Evolutionary conservation across 2,113 vertebrate genomes (phyloP), one percentile per base, ranked within the genome.

Genomic region (Abramis brama): DNA sequence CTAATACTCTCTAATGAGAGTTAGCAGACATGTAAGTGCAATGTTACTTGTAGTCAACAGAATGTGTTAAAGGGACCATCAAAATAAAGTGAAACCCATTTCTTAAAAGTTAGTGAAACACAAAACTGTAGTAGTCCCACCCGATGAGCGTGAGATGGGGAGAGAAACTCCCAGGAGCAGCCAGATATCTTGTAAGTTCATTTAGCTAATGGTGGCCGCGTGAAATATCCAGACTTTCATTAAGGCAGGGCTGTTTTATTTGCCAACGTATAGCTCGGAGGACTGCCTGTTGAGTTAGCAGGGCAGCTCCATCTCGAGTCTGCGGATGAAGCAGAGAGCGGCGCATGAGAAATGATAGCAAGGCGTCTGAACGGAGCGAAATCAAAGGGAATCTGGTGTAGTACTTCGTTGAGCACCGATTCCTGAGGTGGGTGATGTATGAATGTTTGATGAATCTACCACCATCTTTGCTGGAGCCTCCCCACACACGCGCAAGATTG

Each of bases 381-480:
- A 88, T 88, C 87, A 87, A 90, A 92, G 89, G 79, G 85, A 87
- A 89, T 86, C 82, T 74, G 85, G 80, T 82, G 79, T 86, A 81
- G 81, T 74, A 70, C 75, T 87, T 87, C 83, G 79, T 71, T 64
- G 79, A 66, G 75, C 68, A 33, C 43, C 43, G 88, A 86, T 90
- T 89, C 81, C 84, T 77, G 88, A 90, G 85, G 88, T 91, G 90
- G 87, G 88, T 85, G 71, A 82, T 25, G 60, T 82, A 88, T 89
- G 86, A 88, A 89, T 89, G 85, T 92, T 91, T 91, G 88, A 92
- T 91, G 87, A 87, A 82, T 83, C 57, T 82, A 84, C 86, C 89
- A 84, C 85, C 50, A 78, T 74, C 76, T 84, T 68, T 27, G 64
- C 57, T 55, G 84, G 76, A 76, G 70, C 79, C 73, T 75, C 85